phyloP scores from a whole-genome alignment of 2,888 invertebrate species.

The Cheilosia vernalis region DNA sequence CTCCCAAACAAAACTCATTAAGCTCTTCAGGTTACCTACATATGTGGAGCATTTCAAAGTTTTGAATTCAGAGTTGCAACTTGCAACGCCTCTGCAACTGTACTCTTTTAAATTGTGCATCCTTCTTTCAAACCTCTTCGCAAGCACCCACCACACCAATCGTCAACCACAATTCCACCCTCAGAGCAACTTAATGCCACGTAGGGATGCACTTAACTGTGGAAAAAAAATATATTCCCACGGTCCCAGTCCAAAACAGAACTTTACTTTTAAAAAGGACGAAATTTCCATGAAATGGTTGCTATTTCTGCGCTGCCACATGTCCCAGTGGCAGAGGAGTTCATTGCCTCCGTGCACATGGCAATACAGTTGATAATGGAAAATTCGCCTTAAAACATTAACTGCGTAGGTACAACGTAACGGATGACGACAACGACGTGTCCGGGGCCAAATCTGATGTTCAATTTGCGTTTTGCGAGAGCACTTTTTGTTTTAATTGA shows the following conservation, averaged over 20 bases:
- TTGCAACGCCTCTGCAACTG: conserved; percentile 47
- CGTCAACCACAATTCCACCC: neutral
- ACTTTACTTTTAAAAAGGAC: conserved; percentile 60
- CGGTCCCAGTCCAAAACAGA: conserved; percentile 44
- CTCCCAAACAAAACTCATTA: conserved; percentile 70
- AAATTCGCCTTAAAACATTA: conserved; percentile 48
- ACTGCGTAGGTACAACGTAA: conserved; percentile 18
- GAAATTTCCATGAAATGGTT: conserved; percentile 53
- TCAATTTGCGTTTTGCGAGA: conserved; percentile 42
- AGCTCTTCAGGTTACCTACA: conserved; percentile 38
- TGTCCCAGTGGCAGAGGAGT: conserved; percentile 52
- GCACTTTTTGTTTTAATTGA: conserved; percentile 51
- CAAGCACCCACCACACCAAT: conserved; percentile 10
- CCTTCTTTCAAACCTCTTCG: conserved; percentile 7
- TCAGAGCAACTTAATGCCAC: conserved; percentile 45
- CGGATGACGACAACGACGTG: neutral
- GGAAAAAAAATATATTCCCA: conserved; percentile 51
- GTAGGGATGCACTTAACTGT: conserved; percentile 58
- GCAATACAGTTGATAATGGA: conserved; percentile 32
- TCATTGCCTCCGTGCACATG: conserved; percentile 43
- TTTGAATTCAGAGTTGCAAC: conserved; percentile 45
- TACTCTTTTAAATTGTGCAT: conserved; percentile 46
- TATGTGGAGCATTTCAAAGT: conserved; percentile 53
- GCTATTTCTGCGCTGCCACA: conserved; percentile 47
- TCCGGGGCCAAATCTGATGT: conserved; percentile 27